Evolutionary conservation across 2,888 invertebrate genomes (phyloP).

Genomic region (Helleia helle): DNA sequence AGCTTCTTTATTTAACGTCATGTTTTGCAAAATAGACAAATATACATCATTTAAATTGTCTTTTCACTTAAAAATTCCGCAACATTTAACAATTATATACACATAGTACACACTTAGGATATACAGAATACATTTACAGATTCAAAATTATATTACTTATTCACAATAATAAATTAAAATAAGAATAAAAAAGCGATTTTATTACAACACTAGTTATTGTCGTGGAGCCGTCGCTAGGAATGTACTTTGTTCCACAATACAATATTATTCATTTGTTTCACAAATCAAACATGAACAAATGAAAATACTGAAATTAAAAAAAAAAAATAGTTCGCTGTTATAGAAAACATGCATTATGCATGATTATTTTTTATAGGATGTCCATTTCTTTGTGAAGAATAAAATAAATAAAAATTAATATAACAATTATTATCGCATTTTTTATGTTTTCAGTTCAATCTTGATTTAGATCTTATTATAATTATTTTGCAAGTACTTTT

Average conservation of each 20-base stretch:
- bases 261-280: not conserved
- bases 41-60: slow-evolving; percentile 62
- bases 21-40: slow-evolving; percentile 74
- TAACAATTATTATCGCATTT: too few species aligned
- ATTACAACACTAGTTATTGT: slow-evolving; percentile 42
- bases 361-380: too few species aligned
- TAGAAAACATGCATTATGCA: too few species aligned
- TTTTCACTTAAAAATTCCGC: slow-evolving; percentile 63
- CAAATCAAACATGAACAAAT: not conserved
- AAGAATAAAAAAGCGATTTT: slow-evolving; percentile 30
- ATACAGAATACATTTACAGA: slow-evolving; percentile 14
- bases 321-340: too few species aligned
- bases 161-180: slow-evolving; percentile 19
- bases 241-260: slow-evolving; percentile 23
- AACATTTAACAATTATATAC: slow-evolving; percentile 67
- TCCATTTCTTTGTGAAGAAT: too few species aligned
- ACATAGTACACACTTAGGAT: slow-evolving; percentile 34
- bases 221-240: slow-evolving; percentile 39
- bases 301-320: too few species aligned
- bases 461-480: too few species aligned
- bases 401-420: too few species aligned
- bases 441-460: too few species aligned
- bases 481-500: too few species aligned
- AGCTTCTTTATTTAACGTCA: slow-evolving; percentile 73
- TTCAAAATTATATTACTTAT: slow-evolving; percentile 7